Percentiles rank a stretch among this genome's conserved stretches.
These are phyloP conservation scores for Epinephelus malabaricus DNA, from an alignment of 2,797 vertebrate species.

Conservation along the genomic window DNA sequence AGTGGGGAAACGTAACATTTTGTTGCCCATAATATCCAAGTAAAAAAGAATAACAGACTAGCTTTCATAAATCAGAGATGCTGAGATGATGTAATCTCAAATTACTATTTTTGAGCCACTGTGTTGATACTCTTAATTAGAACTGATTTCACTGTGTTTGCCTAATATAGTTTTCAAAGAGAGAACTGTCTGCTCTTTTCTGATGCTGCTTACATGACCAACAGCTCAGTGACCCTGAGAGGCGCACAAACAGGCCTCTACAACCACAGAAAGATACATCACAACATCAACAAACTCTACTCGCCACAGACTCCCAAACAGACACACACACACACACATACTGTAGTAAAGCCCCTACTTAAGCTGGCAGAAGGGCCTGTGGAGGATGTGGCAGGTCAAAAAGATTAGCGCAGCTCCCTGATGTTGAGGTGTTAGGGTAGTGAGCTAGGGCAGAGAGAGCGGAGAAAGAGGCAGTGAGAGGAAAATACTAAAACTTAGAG, in stretches of 20 bases:
- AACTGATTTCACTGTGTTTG: constrained; percentile 6
- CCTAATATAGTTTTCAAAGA: constrained; percentile 24
- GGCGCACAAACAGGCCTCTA: constrained; percentile 42
- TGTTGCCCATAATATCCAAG: neutral
- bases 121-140: neutral
- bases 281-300: constrained; percentile 39
- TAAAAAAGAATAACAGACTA: neutral
- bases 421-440: constrained; percentile 63
- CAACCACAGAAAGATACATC: constrained; percentile 36
- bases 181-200: constrained; percentile 35
- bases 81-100: neutral
- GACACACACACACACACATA: constrained; percentile 51
- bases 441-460: constrained; percentile 25
- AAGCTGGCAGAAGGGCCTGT: constrained; percentile 60
- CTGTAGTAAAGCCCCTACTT: constrained; percentile 60
- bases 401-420: constrained; percentile 67
- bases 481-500: neutral
- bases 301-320: constrained; percentile 17
- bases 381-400: constrained; percentile 70
- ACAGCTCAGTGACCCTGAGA: constrained; percentile 54
- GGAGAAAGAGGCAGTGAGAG: neutral
- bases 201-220: constrained; percentile 44
- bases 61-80: neutral
- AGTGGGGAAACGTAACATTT: neutral
- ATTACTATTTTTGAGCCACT: neutral